Evolutionary conservation across 2,888 invertebrate species (phyloP), one percentile per base, ranked within the genome.

Genomic region (Strigamia maritima): DNA sequence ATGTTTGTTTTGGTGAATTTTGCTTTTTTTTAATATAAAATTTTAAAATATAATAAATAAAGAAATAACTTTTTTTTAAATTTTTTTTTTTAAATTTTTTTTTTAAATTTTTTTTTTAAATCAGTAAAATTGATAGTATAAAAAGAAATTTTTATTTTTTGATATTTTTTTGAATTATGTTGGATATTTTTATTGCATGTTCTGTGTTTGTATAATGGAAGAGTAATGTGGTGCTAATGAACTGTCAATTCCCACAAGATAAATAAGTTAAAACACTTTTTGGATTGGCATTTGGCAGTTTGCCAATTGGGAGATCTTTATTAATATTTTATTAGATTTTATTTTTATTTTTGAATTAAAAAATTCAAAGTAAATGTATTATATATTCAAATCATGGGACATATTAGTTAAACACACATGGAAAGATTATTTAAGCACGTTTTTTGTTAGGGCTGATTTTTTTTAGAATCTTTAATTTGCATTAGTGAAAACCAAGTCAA

Each of bases 201-300:
- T 19, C 12, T 60, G 60, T 60, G 60, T 60, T 60, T 60, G 60
- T 60, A 4, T 60, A 60, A 60, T 60, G 60, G 60, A 60, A 60
- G 60, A 60, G 60, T 60, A 60, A 60, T 60, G 60, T 60, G 60
- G 60, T 60, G 60, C 24, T 60, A 60, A 60, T 60, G 60, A 60
- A 60, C 60, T 60, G 60, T 60, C 60, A 60, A 60, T 60, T 60
- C 60, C 60, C 60, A 19, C 24, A 22, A 24, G 60, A 60, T 60
- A 60, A 60, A 60, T 60, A 60, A 60, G 60, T 60, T 60, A 60
- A 44, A 19, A 60, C 60, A 60, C 60, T 22, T 60, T 60, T 60
- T 60, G 24, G 60, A 22, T 60, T 60, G 60, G 60, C 60, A 10
- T 16, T 60, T 60, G 60, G 60, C 60, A 6, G 19, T 6, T 60